Conservation (phyloP, 2,888 invertebrate genomes). For the Oscheius sp. region DNA sequence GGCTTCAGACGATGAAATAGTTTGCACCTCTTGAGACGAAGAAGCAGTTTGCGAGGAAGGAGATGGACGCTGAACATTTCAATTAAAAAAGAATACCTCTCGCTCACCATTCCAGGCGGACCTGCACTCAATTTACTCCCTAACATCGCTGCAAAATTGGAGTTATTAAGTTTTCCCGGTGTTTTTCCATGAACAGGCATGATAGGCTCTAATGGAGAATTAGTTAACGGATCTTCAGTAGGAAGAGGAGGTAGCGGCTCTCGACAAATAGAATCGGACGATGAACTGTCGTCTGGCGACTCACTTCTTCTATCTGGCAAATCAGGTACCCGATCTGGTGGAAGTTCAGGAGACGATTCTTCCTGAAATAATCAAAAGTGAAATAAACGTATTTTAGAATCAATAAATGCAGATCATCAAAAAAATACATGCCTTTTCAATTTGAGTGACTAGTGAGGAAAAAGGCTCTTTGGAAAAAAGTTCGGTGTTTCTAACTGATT, state of each 20-base stretch:
- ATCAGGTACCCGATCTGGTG: too few relatives aligned
- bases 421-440: too few relatives aligned
- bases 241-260: constrained; percentile 3
- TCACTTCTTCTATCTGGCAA: too few relatives aligned
- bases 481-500: too few relatives aligned
- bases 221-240: not conserved
- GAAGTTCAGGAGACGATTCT: too few relatives aligned
- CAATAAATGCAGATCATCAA: too few relatives aligned
- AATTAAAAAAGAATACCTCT: not conserved
- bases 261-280: not conserved
- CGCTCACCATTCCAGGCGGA: not conserved
- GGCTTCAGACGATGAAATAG: not conserved
- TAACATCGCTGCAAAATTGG: constrained; percentile 8
- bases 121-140: constrained; percentile 1
- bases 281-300: not conserved
- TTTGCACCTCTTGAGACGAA: not conserved
- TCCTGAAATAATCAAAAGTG: too few relatives aligned
- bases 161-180: constrained; percentile 10
- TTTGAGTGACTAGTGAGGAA: too few relatives aligned
- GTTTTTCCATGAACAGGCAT: constrained; percentile 7
- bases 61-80: not conserved
- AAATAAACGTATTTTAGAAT: too few relatives aligned
- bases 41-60: not conserved
- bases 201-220: not conserved
- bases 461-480: too few relatives aligned